Base-by-base conservation (phyloP, 1,140 invertebrate genomes). In the Penaeus chinensis region DNA sequence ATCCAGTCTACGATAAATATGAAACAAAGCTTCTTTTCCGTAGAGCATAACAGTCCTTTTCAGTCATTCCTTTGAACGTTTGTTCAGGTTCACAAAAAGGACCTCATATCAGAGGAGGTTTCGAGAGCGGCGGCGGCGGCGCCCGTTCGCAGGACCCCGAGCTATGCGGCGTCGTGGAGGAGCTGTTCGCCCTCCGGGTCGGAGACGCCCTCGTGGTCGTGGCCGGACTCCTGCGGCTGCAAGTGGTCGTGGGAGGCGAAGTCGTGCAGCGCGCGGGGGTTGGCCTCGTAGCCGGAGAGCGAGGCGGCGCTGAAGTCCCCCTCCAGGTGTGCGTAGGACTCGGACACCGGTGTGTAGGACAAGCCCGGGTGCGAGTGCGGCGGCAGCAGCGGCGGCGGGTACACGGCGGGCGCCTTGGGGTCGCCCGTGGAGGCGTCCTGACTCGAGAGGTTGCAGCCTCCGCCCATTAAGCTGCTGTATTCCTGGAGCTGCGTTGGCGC, bases 151-250 rank as follows among this genome's bases (percentile, higher is more conserved):
- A 32, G 66, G 66, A 32, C 66, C 66, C 19, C 66, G 10, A 32
- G 62, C 85, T 87, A 82, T 24, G 80, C 78, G 54, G 78, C 69
- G n/a, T 87, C 85, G 66, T 87, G 85, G 77, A 85, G 84, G 11
- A 85, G 76, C 13, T 77, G 74, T 27, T 85, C 74, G 27, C 77
- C 66, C 20, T 85, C 84, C 5, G 84, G 84, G 63, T 85, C 84
- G 54, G 84, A 85, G 32, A 82, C 78, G n/a, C 65, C 22, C 78
- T 87, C 85, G 32, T 87, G 85, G 66, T 87, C 78, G 85, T 71
- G 78, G 69, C 20, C 24, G 5, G 85, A 69, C 24, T 74, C 77
- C 47, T 80, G 84, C 20, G 77, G 84, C 8, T 66, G 77, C n/a
- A 84, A 65, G 77, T n/a, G 37, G n/a, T 71, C 69, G 69, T 82